A percentile compares a stretch with the other conserved stretches of the same genome.
These are phyloP conservation scores for Ephialtes manifestator DNA, from an alignment of 2,888 invertebrate species.

Conservation along the genomic window DNA sequence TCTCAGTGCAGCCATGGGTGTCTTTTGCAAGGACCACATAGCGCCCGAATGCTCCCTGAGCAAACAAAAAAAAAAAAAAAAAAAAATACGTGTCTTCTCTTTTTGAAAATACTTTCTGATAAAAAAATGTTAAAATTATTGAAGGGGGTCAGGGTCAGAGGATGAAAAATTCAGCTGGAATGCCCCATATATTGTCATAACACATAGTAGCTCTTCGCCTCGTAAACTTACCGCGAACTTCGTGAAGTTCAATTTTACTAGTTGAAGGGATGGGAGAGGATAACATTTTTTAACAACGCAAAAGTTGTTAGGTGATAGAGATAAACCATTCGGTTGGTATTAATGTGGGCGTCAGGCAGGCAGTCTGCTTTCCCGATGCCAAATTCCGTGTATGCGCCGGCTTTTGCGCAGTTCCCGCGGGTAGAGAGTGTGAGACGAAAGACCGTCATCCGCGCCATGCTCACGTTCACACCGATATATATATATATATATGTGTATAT, in stretches of 20 bases:
- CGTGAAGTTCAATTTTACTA: not conserved
- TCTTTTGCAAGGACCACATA: no score
- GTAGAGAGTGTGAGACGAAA: slow-evolving; percentile 28
- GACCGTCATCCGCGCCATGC: slow-evolving; percentile 50
- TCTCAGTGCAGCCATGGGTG: no score
- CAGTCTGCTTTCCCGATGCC: slow-evolving; percentile 40
- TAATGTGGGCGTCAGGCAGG: slow-evolving; percentile 43
- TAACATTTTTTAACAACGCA: not conserved
- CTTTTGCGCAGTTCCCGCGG: slow-evolving; percentile 68
- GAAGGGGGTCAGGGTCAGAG: no score
- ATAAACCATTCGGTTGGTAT: not conserved
- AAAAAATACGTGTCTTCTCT: no score
- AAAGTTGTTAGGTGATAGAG: not conserved
- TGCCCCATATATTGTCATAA: no score
- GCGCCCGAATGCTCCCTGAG: no score
- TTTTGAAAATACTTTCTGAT: no score
- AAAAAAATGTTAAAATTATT: no score
- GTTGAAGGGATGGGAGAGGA: not conserved
- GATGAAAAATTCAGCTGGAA: no score
- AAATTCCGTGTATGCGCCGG: slow-evolving; percentile 63
- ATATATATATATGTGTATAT: slow-evolving; percentile 34
- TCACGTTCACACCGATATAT: slow-evolving; percentile 3
- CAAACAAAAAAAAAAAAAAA: no score
- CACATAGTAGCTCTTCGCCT: no score
- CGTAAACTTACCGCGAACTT: not conserved